Evolutionary conservation across 2,888 invertebrate species (phyloP).

Genomic region (Trichopoda pennipes): DNA sequence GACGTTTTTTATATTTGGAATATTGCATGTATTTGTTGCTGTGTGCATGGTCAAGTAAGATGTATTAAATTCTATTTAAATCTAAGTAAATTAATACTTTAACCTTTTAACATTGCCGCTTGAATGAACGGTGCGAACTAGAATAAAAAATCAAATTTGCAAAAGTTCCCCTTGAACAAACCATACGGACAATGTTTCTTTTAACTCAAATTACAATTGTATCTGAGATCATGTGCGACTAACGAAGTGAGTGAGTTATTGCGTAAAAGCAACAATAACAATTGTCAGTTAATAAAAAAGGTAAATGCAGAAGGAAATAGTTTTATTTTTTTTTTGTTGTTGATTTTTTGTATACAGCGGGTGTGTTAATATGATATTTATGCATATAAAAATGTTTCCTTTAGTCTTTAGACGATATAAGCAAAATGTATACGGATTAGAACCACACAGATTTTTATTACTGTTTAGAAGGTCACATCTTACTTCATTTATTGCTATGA

Average conservation of each 20-base stretch:
- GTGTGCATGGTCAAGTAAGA: neutral
- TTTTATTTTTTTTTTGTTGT: neutral
- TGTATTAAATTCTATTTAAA: constrained; percentile 36
- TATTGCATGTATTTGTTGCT: neutral
- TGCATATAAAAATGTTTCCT: too few species aligned
- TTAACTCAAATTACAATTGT: constrained; percentile 46
- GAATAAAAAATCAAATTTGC: constrained; percentile 29
- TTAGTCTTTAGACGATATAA: too few species aligned
- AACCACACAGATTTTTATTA: too few species aligned
- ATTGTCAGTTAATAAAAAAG: constrained; percentile 30
- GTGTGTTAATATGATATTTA: neutral
- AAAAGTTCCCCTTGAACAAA: constrained; percentile 5
- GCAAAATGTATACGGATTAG: too few species aligned
- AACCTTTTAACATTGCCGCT: constrained; percentile 62
- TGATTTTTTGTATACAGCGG: neutral
- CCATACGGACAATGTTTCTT: constrained; percentile 8
- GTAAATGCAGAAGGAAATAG: neutral
- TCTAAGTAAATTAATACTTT: constrained; percentile 63
- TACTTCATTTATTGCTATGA: too few species aligned
- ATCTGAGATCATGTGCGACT: constrained; percentile 17
- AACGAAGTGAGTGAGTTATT: constrained; percentile 48
- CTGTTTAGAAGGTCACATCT: too few species aligned
- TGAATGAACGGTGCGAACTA: neutral
- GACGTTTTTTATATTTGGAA: constrained; percentile 16
- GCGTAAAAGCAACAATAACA: constrained; percentile 33